These are phyloP conservation scores for Lasaia peninsularis DNA, from an alignment of 1,140 invertebrate species.

Conservation along the genomic window DNA sequence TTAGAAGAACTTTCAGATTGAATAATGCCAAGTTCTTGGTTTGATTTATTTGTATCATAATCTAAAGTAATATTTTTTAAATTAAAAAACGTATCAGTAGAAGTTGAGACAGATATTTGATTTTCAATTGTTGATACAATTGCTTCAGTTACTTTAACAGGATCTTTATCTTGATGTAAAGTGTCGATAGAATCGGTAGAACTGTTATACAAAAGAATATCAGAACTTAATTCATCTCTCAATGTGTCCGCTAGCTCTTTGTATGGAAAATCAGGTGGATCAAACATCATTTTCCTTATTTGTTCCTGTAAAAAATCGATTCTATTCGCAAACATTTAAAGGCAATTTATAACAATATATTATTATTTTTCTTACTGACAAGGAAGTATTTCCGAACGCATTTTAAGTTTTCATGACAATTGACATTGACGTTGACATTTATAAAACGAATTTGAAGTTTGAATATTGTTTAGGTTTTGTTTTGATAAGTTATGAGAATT, in stretches of 20 bases:
- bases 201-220: conserved; percentile 45
- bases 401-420: conserved; percentile 2
- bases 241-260: conserved; percentile 54
- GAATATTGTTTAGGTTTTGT: conserved; percentile 25
- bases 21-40: conserved; percentile 36
- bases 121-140: conserved; percentile 43
- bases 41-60: conserved; percentile 14
- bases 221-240: conserved; percentile 41
- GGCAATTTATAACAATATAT: background rate
- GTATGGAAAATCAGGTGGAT: conserved; percentile 61
- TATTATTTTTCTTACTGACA: no score
- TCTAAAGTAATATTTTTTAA: conserved; percentile 33
- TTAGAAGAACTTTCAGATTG: conserved; percentile 49
- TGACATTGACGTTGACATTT: conserved; percentile 31
- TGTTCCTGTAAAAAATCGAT: conserved; percentile 31
- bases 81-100: conserved; percentile 45
- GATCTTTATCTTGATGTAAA: conserved; percentile 34
- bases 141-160: conserved; percentile 37
- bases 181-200: conserved; percentile 22
- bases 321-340: background rate
- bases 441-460: conserved; percentile 23
- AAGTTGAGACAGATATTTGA: conserved; percentile 46
- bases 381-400: conserved; percentile 15
- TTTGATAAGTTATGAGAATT: conserved; percentile 6
- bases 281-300: conserved; percentile 55